phyloP scores from a whole-genome alignment of 2,113 vertebrate species.

The Mohoua ochrocephala region DNA sequence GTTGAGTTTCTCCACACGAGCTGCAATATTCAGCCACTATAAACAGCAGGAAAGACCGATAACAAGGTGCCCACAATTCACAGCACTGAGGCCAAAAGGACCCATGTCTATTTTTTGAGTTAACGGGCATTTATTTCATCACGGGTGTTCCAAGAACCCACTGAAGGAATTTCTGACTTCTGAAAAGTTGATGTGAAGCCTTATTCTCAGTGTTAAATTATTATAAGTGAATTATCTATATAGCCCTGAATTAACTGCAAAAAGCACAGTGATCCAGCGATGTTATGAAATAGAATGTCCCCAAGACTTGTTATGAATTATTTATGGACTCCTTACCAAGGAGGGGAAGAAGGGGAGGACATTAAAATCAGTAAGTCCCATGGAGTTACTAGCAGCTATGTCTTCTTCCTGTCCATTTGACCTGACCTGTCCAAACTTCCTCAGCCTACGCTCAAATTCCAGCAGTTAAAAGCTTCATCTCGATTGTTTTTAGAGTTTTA shows the following conservation, averaged over 20 bases:
- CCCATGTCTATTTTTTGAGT: rapidly evolving
- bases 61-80: background rate
- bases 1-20: background rate
- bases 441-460: background rate
- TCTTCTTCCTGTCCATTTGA: background rate
- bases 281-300: background rate
- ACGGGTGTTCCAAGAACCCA: background rate
- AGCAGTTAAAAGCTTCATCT: background rate
- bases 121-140: background rate
- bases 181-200: background rate
- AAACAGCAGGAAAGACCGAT: background rate
- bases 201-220: background rate
- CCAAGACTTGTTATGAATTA: background rate
- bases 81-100: background rate
- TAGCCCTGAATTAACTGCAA: background rate
- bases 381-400: too few species aligned
- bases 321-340: background rate
- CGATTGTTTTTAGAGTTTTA: background rate
- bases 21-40: background rate
- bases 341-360: rapidly evolving
- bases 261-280: background rate
- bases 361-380: background rate
- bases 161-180: background rate
- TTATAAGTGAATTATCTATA: background rate
- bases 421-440: background rate